Percentiles rank a stretch among this genome's conserved stretches.
These are phyloP conservation scores for Brachypalpus laphriformis DNA, from an alignment of 2,888 invertebrate genomes.

Conservation along the genomic window DNA sequence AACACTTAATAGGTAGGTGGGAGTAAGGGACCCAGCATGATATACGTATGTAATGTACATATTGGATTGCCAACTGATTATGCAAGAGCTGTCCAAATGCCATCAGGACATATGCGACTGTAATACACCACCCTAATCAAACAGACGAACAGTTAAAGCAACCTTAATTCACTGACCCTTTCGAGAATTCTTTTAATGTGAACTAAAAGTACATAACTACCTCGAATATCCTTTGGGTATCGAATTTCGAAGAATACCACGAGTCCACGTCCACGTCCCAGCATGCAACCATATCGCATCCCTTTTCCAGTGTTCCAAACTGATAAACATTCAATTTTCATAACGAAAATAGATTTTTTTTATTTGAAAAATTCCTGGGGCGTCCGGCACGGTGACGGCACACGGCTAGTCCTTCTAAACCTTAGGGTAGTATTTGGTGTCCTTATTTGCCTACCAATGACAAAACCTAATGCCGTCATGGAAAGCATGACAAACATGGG, in stretches of 20 bases:
- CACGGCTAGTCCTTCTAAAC: conserved; percentile 1
- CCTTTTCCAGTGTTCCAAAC: conserved; percentile 21
- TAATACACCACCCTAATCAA: neutral
- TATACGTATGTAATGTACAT: no score
- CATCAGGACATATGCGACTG: no score
- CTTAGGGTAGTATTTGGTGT: conserved; percentile 29
- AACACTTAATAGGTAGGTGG: no score
- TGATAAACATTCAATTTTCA: conserved; percentile 58
- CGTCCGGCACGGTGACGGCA: neutral
- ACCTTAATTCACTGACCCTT: conserved; percentile 40
- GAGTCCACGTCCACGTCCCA: conserved; percentile 13
- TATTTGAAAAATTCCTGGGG: conserved; percentile 2
- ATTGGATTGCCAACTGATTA: neutral
- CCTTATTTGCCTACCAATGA: conserved; percentile 37
- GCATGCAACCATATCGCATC: conserved; percentile 20
- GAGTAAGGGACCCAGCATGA: no score
- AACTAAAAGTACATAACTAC: neutral
- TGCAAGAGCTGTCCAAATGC: neutral
- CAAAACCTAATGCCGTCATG: conserved; percentile 17
- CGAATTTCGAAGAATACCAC: conserved; percentile 42
- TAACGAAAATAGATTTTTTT: conserved; percentile 57
- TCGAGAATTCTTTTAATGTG: neutral
- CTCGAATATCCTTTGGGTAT: conserved; percentile 27
- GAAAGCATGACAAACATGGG: conserved; percentile 58
- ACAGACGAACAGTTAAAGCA: conserved; percentile 8